Conservation (phyloP, 2,113 vertebrate genomes). For the Alectura lathami region DNA sequence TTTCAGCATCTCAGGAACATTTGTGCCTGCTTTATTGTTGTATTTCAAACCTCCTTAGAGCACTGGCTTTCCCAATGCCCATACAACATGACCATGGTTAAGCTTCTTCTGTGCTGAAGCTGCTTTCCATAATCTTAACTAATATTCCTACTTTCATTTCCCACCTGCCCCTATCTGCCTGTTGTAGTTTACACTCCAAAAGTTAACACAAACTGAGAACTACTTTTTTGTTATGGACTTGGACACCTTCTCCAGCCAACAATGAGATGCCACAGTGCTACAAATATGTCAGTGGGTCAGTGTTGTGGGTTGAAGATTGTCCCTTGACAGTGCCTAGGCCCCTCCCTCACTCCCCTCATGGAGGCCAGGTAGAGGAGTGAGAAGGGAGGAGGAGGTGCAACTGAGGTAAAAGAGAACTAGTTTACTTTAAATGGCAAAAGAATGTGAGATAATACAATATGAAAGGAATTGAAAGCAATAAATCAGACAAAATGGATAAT, state of each 20-base stretch:
- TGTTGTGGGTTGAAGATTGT: too few relatives aligned
- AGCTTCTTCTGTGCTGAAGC: neutral
- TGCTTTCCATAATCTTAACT: neutral
- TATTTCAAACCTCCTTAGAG: neutral
- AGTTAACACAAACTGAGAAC: neutral
- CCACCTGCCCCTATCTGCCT: neutral
- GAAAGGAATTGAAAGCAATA: too few relatives aligned
- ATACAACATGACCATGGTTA: neutral
- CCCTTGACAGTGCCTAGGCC: too few relatives aligned
- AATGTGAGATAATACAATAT: too few relatives aligned
- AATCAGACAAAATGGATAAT: too few relatives aligned
- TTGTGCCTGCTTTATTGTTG: neutral
- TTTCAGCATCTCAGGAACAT: neutral
- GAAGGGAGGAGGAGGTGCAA: too few relatives aligned
- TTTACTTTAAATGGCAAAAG: too few relatives aligned
- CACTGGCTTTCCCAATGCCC: neutral
- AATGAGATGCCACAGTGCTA: neutral
- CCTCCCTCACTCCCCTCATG: too few relatives aligned
- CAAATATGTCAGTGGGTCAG: neutral
- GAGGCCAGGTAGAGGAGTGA: too few relatives aligned
- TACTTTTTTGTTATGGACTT: neutral
- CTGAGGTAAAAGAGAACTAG: too few relatives aligned
- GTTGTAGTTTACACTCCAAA: neutral
- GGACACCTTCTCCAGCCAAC: neutral
- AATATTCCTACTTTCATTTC: neutral